Conservation (phyloP, 2,797 vertebrate genomes). For the Eleutherodactylus coqui region DNA sequence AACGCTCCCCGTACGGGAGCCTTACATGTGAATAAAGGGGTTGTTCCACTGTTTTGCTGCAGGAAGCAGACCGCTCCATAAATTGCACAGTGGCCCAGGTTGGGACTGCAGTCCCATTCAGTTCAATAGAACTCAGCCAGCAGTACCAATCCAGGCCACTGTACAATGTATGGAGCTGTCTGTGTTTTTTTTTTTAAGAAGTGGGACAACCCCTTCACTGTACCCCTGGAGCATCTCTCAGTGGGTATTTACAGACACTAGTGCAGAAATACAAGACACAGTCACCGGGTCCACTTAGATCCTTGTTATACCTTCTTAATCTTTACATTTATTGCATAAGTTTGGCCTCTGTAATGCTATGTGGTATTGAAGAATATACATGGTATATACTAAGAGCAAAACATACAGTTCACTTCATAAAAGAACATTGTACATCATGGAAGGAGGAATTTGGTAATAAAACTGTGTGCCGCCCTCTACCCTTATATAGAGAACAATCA, state of each 20-base stretch:
- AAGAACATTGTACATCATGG: neutral
- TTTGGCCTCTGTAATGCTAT: slow-evolving; percentile 34
- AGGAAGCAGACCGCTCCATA: too few relatives aligned
- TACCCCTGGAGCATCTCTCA: neutral
- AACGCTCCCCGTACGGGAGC: too few relatives aligned
- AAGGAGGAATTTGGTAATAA: neutral
- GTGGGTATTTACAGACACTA: too few relatives aligned
- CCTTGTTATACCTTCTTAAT: neutral
- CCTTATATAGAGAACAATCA: neutral
- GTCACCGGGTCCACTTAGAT: neutral
- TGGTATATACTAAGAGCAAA: slow-evolving; percentile 15
- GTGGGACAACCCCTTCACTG: too few relatives aligned
- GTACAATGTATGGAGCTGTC: too few relatives aligned
- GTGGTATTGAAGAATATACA: slow-evolving; percentile 29
- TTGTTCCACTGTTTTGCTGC: too few relatives aligned
- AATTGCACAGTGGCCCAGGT: too few relatives aligned
- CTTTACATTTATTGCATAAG: slow-evolving; percentile 16
- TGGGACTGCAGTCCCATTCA: too few relatives aligned
- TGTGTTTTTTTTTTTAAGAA: too few relatives aligned
- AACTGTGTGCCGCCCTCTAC: neutral
- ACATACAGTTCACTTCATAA: neutral
- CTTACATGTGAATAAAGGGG: too few relatives aligned
- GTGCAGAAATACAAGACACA: neutral
- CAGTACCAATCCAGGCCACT: too few relatives aligned
- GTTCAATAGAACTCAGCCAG: too few relatives aligned